Evolutionary conservation across 2,888 invertebrate species (phyloP).

Genomic region (Chorisops tibialis): DNA sequence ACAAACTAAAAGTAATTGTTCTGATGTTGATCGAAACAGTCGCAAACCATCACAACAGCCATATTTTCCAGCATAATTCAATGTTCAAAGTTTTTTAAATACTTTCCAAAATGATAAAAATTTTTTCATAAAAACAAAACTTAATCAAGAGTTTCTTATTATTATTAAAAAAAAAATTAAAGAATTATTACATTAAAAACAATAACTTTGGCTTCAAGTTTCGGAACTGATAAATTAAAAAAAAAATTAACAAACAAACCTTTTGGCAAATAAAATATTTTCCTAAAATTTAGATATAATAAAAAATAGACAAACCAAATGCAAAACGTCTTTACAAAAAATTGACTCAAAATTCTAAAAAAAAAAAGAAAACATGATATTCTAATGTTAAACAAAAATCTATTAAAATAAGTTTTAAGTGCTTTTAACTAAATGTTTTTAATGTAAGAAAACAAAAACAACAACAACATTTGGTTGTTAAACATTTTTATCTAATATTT

Average conservation of each 20-base stretch:
- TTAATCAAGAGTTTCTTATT: too few relatives aligned
- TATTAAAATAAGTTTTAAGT: conserved; percentile 15
- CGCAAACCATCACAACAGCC: too few relatives aligned
- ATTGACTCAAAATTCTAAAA: conserved; percentile 31
- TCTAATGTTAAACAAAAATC: conserved; percentile 20
- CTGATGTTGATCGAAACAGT: too few relatives aligned
- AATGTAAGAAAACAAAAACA: background rate
- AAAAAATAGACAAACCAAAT: conserved; percentile 16
- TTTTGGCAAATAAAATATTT: background rate
- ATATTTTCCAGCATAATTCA: too few relatives aligned
- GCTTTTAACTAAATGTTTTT: conserved; percentile 14
- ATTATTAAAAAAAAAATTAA: too few relatives aligned
- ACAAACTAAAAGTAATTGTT: too few relatives aligned
- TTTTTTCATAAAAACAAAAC: background rate
- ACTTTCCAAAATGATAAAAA: background rate
- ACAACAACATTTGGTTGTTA: background rate
- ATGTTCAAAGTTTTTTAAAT: too few relatives aligned
- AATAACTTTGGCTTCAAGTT: conserved; percentile 18
- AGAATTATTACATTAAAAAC: conserved; percentile 3
- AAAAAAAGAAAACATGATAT: conserved; percentile 17
- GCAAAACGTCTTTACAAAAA: conserved; percentile 14
- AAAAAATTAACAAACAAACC: conserved; percentile 4
- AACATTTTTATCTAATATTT: background rate
- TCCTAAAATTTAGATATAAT: background rate
- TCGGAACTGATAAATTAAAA: conserved; percentile 16